phyloP scores from a whole-genome alignment of 2,797 vertebrate genomes.

The Pipistrellus pygmaeus region DNA sequence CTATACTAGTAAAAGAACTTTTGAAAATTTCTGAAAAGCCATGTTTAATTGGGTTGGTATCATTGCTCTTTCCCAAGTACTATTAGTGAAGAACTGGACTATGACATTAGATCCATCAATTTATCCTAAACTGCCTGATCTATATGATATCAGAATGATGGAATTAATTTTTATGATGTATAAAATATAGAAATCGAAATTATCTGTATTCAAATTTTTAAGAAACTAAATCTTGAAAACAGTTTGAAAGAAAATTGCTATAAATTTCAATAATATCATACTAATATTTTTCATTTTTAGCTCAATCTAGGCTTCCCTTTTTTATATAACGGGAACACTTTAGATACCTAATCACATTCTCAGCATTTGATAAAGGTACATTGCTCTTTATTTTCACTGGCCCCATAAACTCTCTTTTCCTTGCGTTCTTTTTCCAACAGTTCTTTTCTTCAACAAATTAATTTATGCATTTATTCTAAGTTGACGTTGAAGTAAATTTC shows the following conservation, averaged over 20 bases:
- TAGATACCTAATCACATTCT: slow-evolving; percentile 11
- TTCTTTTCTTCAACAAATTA: slow-evolving; percentile 18
- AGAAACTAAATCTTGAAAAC: background rate
- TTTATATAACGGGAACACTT: slow-evolving; percentile 4
- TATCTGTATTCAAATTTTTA: background rate
- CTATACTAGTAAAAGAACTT: background rate
- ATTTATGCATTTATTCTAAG: slow-evolving; percentile 45
- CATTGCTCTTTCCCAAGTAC: background rate
- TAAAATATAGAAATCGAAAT: slow-evolving; percentile 48
- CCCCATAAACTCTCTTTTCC: background rate
- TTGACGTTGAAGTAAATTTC: slow-evolving; percentile 43
- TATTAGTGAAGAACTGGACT: background rate
- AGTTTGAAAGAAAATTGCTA: background rate
- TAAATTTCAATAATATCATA: background rate
- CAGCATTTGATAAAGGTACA: background rate
- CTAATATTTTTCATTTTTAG: slow-evolving; percentile 36
- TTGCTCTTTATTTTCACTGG: background rate
- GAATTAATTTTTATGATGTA: background rate
- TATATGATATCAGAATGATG: background rate
- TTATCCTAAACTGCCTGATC: background rate
- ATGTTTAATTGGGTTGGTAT: background rate
- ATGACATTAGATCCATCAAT: background rate
- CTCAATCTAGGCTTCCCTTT: background rate
- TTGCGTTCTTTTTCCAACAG: background rate
- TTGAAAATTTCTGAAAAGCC: background rate